phyloP scores from a whole-genome alignment of 2,888 invertebrate genomes.

The Parnassius mnemosyne region DNA sequence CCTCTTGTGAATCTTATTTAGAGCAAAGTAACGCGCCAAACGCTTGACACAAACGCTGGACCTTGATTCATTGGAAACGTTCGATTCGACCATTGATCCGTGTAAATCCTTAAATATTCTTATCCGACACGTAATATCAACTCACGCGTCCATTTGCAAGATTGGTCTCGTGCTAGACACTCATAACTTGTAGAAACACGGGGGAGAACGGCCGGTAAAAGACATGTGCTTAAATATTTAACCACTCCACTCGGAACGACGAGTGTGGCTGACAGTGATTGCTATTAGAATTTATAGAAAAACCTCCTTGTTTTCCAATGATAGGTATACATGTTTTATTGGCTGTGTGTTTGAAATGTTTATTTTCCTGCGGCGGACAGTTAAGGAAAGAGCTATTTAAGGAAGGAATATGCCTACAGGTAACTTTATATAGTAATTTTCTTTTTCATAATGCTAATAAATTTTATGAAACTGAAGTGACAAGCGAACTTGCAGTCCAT shows the following conservation, averaged over 20 bases:
- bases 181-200: slow-evolving; percentile 22
- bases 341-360: slow-evolving; percentile 21
- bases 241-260: slow-evolving; percentile 42
- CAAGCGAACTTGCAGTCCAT: no score
- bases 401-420: background rate
- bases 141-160: slow-evolving; percentile 15
- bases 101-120: background rate
- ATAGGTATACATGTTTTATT: slow-evolving; percentile 24
- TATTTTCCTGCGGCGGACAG: slow-evolving; percentile 14
- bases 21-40: no score
- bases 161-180: slow-evolving; percentile 27
- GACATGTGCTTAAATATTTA: slow-evolving; percentile 64
- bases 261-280: slow-evolving; percentile 62
- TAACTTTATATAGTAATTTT: background rate
- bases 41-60: background rate
- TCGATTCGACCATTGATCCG: background rate
- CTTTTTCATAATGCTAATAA: no score
- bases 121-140: slow-evolving; percentile 10
- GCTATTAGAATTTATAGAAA: slow-evolving; percentile 48
- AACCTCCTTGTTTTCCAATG: slow-evolving; percentile 30
- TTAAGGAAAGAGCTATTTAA: slow-evolving; percentile 7
- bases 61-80: background rate
- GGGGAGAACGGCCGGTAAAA: slow-evolving; percentile 39
- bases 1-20: no score
- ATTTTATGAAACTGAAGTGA: no score